Percentiles rank a stretch among this genome's conserved stretches.
phyloP scores from a whole-genome alignment of 2,113 vertebrate genomes.

The Pandion haliaetus region DNA sequence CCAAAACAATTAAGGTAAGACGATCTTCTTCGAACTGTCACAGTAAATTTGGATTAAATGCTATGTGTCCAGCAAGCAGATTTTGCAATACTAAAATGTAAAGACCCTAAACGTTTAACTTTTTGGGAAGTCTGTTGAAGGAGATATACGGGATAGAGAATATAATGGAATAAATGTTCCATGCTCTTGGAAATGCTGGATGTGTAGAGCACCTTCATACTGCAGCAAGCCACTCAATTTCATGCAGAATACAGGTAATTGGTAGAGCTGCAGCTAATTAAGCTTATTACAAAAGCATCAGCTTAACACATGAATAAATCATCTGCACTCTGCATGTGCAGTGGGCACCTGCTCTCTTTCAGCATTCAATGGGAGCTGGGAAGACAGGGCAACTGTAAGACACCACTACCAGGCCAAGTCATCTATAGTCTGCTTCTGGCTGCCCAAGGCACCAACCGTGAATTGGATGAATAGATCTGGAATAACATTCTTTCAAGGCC shows the following conservation, averaged over 20 bases:
- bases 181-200: neutral
- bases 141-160: neutral
- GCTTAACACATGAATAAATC: neutral
- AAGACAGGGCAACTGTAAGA: neutral
- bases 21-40: neutral
- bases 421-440: neutral
- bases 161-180: rapidly evolving
- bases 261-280: neutral
- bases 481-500: neutral
- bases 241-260: neutral
- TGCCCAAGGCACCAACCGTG: neutral
- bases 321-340: neutral
- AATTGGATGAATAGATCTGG: rapidly evolving
- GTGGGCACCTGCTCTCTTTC: neutral
- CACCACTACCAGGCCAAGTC: neutral
- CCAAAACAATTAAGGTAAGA: neutral
- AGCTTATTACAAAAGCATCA: neutral
- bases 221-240: neutral
- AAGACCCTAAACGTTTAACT: neutral
- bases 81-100: neutral
- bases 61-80: neutral
- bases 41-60: neutral
- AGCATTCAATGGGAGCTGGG: neutral
- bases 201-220: neutral
- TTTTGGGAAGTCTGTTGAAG: neutral